Conservation (phyloP, 2,888 invertebrate species). For the Kuschelorhynchus macadamiae region DNA sequence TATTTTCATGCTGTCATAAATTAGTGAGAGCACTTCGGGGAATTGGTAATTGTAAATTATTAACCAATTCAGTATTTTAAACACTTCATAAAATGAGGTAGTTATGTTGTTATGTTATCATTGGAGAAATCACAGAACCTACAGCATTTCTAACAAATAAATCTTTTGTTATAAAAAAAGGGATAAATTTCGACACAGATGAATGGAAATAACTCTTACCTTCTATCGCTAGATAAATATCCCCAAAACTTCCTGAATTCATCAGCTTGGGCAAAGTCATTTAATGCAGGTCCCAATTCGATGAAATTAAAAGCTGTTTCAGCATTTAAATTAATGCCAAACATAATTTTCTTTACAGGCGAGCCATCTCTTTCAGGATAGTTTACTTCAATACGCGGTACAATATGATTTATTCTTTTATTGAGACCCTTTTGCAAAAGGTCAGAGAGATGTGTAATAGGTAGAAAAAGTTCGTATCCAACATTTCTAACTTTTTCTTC, state of each 20-base stretch:
- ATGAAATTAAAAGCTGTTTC: conserved; percentile 79
- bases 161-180: too few species aligned
- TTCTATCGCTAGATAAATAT: conserved; percentile 84
- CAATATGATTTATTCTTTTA: conserved; percentile 70
- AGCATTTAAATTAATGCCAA: conserved; percentile 78
- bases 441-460: conserved; percentile 58
- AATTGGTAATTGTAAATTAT: too few species aligned
- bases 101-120: too few species aligned
- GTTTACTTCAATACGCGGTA: conserved; percentile 61
- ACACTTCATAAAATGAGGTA: too few species aligned
- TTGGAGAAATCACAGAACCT: too few species aligned
- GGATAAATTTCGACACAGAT: too few species aligned
- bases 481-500: conserved; percentile 67
- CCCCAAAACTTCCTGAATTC: conserved; percentile 90
- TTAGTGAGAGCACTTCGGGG: too few species aligned
- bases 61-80: too few species aligned
- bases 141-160: too few species aligned
- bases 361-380: not conserved
- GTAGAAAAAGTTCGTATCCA: conserved; percentile 58
- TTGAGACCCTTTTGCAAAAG: conserved; percentile 66
- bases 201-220: conserved; percentile 58
- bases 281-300: conserved; percentile 87
- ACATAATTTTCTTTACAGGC: conserved; percentile 61
- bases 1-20: too few species aligned
- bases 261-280: conserved; percentile 76